These are phyloP conservation scores for Theonella swinhoei DNA, from an alignment of 37 sponge, comb jelly and placozoan genomes.

Conservation along the genomic window DNA sequence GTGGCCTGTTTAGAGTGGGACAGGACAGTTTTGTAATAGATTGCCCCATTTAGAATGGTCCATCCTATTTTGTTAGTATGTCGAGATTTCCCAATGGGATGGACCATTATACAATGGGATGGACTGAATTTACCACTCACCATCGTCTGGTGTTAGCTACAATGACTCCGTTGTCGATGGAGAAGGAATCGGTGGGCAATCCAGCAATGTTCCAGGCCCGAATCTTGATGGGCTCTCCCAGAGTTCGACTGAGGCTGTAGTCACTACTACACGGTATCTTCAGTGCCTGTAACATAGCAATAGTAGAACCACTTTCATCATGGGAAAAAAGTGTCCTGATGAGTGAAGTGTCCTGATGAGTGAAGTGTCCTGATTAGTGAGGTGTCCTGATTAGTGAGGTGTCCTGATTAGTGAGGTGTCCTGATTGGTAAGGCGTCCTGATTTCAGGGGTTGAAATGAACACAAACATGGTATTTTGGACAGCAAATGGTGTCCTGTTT, in stretches of 20 bases:
- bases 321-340: too few relatives aligned
- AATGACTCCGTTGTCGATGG: slow-evolving; percentile 97
- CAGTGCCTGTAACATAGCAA: slow-evolving; percentile 22
- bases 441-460: too few relatives aligned
- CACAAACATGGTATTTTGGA: too few relatives aligned
- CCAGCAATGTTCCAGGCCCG: slow-evolving; percentile 99
- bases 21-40: too few relatives aligned
- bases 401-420: too few relatives aligned
- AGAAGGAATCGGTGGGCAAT: slow-evolving; percentile 94
- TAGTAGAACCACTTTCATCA: not conserved
- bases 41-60: not conserved
- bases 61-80: not conserved
- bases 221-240: slow-evolving; percentile 99
- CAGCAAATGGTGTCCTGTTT: too few relatives aligned
- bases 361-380: too few relatives aligned
- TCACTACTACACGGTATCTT: slow-evolving; percentile 86
- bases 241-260: slow-evolving; percentile 88
- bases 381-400: too few relatives aligned
- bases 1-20: slow-evolving; percentile 66
- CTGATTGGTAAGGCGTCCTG: too few relatives aligned
- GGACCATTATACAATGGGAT: too few relatives aligned
- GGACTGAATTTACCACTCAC: slow-evolving; percentile 54
- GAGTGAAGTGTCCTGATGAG: too few relatives aligned
- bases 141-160: slow-evolving; percentile 96
- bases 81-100: not conserved